These are phyloP conservation scores for Thelaira solivaga DNA, from an alignment of 2,888 invertebrate genomes.

Conservation along the genomic window DNA sequence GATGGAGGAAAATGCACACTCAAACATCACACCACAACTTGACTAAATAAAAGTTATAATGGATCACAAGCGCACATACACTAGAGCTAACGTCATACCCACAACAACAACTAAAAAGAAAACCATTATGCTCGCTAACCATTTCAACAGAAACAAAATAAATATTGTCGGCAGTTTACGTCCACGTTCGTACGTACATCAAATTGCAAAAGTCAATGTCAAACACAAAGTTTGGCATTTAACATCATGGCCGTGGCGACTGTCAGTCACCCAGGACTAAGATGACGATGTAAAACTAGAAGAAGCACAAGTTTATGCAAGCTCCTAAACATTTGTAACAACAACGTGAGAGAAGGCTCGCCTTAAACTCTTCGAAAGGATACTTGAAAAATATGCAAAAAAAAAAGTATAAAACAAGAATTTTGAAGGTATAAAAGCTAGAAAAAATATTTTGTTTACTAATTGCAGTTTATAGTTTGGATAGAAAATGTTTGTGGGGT, in stretches of 20 bases:
- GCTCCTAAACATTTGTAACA: too few species aligned
- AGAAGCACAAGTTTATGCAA: background rate
- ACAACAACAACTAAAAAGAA: background rate
- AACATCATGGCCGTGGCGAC: slow-evolving; percentile 60
- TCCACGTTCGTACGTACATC: slow-evolving; percentile 21
- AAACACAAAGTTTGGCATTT: slow-evolving; percentile 58
- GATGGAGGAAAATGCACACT: slow-evolving; percentile 31
- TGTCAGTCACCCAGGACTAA: slow-evolving; percentile 60
- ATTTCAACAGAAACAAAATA: background rate
- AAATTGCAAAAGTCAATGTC: slow-evolving; percentile 47
- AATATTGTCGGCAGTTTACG: slow-evolving; percentile 4
- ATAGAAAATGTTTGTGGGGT: too few species aligned
- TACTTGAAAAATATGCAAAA: too few species aligned
- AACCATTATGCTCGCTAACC: background rate
- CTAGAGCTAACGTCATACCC: background rate
- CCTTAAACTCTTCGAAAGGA: too few species aligned
- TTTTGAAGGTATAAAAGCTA: too few species aligned
- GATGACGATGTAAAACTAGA: slow-evolving; percentile 26
- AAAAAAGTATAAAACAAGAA: too few species aligned
- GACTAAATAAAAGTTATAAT: background rate
- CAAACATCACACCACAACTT: slow-evolving; percentile 30
- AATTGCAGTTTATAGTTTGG: too few species aligned
- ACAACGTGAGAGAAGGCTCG: too few species aligned
- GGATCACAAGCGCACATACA: background rate
- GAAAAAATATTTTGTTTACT: too few species aligned